phyloP scores from a whole-genome alignment of 2,113 vertebrate genomes.

The Larimichthys polyactis region DNA sequence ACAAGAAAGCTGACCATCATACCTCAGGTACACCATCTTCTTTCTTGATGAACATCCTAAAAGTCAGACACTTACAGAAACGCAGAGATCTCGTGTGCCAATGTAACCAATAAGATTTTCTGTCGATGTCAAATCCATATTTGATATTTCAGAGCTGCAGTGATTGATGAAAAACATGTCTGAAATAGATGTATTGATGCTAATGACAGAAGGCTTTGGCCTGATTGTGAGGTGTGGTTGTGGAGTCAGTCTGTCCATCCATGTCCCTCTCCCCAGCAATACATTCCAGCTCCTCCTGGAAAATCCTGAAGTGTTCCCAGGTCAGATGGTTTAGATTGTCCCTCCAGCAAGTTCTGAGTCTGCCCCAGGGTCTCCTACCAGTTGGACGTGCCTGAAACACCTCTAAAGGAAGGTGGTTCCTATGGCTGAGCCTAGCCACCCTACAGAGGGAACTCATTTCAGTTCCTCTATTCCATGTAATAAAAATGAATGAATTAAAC shows the following conservation, averaged over 20 bases:
- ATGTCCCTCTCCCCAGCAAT: too few relatives aligned
- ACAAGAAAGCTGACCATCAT: neutral
- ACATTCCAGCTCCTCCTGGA: too few relatives aligned
- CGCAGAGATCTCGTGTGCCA: slow-evolving; percentile 18
- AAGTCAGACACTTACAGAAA: neutral
- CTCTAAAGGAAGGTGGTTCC: too few relatives aligned
- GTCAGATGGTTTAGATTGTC: too few relatives aligned
- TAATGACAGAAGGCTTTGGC: slow-evolving; percentile 15
- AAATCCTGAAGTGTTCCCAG: too few relatives aligned
- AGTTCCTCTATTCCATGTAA: too few relatives aligned
- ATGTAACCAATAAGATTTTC: slow-evolving; percentile 30
- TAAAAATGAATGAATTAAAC: too few relatives aligned
- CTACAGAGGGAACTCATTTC: too few relatives aligned
- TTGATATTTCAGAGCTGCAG: slow-evolving; percentile 41
- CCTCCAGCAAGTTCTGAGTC: too few relatives aligned
- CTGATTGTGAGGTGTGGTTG: neutral
- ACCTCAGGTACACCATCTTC: neutral
- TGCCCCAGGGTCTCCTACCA: too few relatives aligned
- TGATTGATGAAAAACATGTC: slow-evolving; percentile 48
- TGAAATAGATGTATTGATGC: slow-evolving; percentile 41
- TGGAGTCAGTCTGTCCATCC: neutral
- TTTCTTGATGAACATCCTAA: neutral
- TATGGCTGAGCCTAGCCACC: too few relatives aligned
- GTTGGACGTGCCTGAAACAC: too few relatives aligned
- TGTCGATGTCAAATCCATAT: slow-evolving; percentile 27